phyloP scores from a whole-genome alignment of 2,888 invertebrate species.

The Apamea monoglypha region DNA sequence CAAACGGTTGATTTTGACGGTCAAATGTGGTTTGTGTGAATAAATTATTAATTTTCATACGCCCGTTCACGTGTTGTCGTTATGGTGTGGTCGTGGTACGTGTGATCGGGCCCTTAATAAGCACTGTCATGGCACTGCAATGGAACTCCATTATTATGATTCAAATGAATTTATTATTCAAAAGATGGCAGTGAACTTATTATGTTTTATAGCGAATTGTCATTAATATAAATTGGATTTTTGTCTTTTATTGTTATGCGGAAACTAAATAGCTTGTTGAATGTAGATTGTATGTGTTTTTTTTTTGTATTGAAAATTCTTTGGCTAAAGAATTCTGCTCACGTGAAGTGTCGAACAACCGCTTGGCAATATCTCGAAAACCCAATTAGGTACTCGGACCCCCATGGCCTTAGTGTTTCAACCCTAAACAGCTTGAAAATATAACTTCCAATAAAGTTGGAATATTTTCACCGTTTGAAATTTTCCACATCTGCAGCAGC shows the following conservation, averaged over 20 bases:
- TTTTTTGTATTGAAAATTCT: background rate
- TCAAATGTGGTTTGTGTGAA: no score
- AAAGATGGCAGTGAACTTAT: background rate
- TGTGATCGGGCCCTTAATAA: constrained; percentile 30
- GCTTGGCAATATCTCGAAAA: background rate
- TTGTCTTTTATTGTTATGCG: constrained; percentile 19
- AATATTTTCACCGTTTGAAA: background rate
- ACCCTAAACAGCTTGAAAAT: background rate
- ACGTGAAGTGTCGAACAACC: background rate
- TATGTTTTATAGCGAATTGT: background rate
- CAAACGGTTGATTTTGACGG: background rate
- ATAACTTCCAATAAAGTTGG: background rate
- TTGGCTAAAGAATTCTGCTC: background rate
- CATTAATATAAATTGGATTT: constrained; percentile 36
- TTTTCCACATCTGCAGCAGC: no score
- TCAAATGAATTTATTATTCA: constrained; percentile 38
- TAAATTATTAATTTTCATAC: no score
- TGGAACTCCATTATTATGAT: constrained; percentile 38
- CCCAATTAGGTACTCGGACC: background rate
- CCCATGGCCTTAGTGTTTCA: background rate
- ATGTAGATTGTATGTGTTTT: no score
- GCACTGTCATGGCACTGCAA: constrained; percentile 13
- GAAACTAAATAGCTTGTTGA: background rate
- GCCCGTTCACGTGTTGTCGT: background rate
- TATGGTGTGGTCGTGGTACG: no score